phyloP scores from a whole-genome alignment of 2,888 invertebrate genomes.

The Oxystoma pomonae region DNA sequence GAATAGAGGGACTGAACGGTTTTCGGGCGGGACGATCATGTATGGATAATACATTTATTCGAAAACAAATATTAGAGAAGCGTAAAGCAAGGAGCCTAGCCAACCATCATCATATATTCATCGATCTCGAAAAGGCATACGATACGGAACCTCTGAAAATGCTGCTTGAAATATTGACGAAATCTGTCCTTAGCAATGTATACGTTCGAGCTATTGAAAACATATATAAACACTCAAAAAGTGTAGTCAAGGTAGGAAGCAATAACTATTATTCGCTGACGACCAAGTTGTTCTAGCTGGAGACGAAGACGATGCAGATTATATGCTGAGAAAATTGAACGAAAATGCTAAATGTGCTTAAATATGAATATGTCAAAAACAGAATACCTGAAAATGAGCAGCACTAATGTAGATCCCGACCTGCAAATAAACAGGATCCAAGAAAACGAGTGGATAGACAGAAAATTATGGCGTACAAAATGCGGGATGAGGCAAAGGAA shows the following conservation, averaged over 20 bases:
- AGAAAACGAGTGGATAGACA: slow-evolving; percentile 1
- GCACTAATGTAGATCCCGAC: background rate
- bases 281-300: slow-evolving; percentile 6
- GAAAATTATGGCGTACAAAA: too few species aligned
- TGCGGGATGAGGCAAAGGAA: background rate
- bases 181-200: slow-evolving; percentile 3
- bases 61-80: slow-evolving; percentile 6
- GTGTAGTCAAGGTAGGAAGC: slow-evolving; percentile 8
- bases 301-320: slow-evolving; percentile 8
- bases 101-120: background rate
- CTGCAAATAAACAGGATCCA: background rate
- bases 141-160: background rate
- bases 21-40: slow-evolving; percentile 10
- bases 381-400: too few species aligned
- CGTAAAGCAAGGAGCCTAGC: slow-evolving; percentile 6
- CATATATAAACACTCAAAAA: slow-evolving; percentile 9
- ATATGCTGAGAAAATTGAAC: slow-evolving; percentile 9
- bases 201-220: too few species aligned
- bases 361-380: slow-evolving; percentile 1
- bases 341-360: background rate
- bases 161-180: background rate
- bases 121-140: too few species aligned
- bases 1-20: slow-evolving; percentile 7
- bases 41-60: slow-evolving; percentile 8
- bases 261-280: slow-evolving; percentile 13